Base-by-base conservation (phyloP, 2,797 vertebrate species). In the Toxotes lorentzi region DNA sequence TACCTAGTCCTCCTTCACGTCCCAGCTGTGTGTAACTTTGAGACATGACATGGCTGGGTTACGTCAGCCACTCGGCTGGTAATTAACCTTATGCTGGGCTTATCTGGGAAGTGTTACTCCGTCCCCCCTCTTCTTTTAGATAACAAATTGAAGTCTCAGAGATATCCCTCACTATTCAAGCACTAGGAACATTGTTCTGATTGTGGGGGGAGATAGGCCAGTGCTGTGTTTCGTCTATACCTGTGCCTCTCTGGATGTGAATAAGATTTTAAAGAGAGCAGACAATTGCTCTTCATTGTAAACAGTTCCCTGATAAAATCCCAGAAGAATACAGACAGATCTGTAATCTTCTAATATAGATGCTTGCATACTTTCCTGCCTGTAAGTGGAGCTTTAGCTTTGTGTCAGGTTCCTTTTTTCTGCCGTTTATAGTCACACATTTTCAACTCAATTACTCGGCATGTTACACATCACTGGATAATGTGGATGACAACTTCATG, bases 51-150 rank as follows among this genome's bases (percentile, higher is more conserved):
- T 79, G 87, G 78, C 78, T 79, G 71, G 85, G 89, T 91, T 90
- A 91, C 81, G 59, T 88, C 90, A 91, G 81, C 79, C 85, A 88
- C 87, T 92, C 72, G 53, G 86, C 81, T 89, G 78, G 89, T 94
- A 94, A 95, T 94, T 94, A 95, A 94, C 92, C 92, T 92, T 86
- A 86, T 60, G 72, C 82, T 70, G 82, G 81, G 83, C 91, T 95
- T 94, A 95, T 95, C 92, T 93, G 38, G 64, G 77, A 89, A 93
- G 92, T 92, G 93, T 83, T 92, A 86, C 84, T 86, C 81, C 17
- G 62, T 83, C 81, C 86, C 70, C 71, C 85, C 82, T 88, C 84
- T 91, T 89, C 89, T 87, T 91, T 89, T 68, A 90, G 90, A 94
- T 93, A 91, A 91, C 91, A 93, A 90, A 93, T 92, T 93, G 90